phyloP scores from a whole-genome alignment of 2,797 vertebrate species.

The Leuciscus waleckii region DNA sequence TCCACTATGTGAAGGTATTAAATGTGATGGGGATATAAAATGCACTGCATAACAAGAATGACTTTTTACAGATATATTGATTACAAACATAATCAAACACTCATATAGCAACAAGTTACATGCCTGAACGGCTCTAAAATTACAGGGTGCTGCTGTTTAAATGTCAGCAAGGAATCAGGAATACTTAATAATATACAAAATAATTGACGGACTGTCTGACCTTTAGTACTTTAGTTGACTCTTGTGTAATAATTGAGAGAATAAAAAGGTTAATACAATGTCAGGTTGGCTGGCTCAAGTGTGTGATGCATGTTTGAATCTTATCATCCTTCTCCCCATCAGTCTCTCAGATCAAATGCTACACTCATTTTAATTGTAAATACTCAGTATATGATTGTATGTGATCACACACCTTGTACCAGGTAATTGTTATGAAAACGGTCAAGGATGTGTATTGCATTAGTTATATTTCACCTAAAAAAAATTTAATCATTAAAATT shows the following conservation, averaged over 20 bases:
- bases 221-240: background rate
- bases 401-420: background rate
- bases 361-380: background rate
- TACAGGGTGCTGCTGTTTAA: slow-evolving; percentile 1
- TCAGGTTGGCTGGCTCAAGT: background rate
- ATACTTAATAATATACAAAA: background rate
- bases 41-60: background rate
- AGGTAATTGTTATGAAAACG: background rate
- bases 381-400: no score
- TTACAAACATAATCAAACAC: slow-evolving; percentile 1
- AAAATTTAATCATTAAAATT: no score
- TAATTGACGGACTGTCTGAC: slow-evolving; percentile 3
- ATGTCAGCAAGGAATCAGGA: slow-evolving; percentile 27
- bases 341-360: background rate
- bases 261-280: slow-evolving; percentile 16
- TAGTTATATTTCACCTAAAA: background rate
- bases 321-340: background rate
- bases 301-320: background rate
- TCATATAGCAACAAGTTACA: background rate
- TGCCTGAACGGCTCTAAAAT: slow-evolving; percentile 19
- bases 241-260: background rate
- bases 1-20: background rate
- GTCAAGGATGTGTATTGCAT: background rate
- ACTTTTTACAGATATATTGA: slow-evolving; percentile 2
- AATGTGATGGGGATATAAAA: background rate